Evolutionary conservation across 2,888 invertebrate species (phyloP), one percentile per base, ranked within the genome.

Genomic region (Stenurella melanura): DNA sequence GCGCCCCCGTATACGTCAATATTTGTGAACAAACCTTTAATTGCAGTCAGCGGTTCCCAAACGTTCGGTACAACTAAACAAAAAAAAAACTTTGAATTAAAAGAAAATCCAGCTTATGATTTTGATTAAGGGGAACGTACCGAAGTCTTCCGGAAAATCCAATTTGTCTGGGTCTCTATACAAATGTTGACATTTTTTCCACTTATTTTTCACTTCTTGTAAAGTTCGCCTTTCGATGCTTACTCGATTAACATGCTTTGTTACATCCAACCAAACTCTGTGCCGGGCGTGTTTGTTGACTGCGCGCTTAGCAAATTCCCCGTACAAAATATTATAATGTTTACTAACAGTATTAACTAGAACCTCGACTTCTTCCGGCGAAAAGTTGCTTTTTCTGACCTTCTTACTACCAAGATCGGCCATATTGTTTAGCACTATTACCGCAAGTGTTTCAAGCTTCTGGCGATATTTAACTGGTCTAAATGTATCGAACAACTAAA

Each of bases 201-300:
- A 87, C 75, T 87, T 87, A 76, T 86, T 87, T 79, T 87, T 87
- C 17, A 87, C 85, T 79, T 87, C 87, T 64, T 85, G 82, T 50
- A 87, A 76, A 19, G 87, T 87, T 15, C 87, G 83, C 64, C 83
- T 80, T 77, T 86, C 87, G 56, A 79, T 30, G 30, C 86, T 83
- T 68, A 87, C 87, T 56, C 78, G 80, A 78, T 87, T 87, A 19
- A 87, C 87, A 74, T 82, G 82, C 67, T 82, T 82, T 71, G 85
- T 78, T 42, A 87, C 84, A 56, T 85, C 85, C 60, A 83, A 61
- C 87, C 87, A 87, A 34, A 85, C 87, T 66, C 79, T 83, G 61
- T 85, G 83, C 30, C 86, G 80, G 7, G 83, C 82, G 70, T 81
- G 76, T 63, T 84, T 82, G 73, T 85, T 83, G 18, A 82, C 78